Percentiles rank a stretch among this genome's conserved stretches.
phyloP scores from a whole-genome alignment of 2,113 vertebrate genomes.

The Desmodus rotundus region DNA sequence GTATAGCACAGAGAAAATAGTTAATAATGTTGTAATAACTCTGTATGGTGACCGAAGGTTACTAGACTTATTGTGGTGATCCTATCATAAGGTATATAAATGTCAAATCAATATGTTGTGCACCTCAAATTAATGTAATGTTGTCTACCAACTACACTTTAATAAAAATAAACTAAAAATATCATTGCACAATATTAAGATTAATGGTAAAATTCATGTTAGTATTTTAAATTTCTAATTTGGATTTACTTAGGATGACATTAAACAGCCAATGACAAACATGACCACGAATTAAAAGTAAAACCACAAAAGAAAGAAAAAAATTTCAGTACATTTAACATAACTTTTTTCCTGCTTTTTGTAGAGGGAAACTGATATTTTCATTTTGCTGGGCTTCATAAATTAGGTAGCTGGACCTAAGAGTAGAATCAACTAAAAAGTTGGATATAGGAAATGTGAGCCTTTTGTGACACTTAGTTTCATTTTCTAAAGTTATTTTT shows the following conservation, averaged over 20 bases:
- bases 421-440: background rate
- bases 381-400: background rate
- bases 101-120: background rate
- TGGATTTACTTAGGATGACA: too few species aligned
- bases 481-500: background rate
- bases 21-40: background rate
- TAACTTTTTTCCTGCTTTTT: background rate
- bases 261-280: background rate
- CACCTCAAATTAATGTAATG: background rate
- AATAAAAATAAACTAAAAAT: background rate
- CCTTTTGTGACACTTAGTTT: background rate
- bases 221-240: background rate
- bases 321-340: background rate
- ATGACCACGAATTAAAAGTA: background rate
- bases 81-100: background rate
- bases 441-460: background rate
- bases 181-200: background rate
- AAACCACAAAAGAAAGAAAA: background rate
- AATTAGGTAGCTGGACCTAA: background rate
- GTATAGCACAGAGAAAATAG: background rate
- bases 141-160: background rate
- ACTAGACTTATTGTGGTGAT: background rate
- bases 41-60: background rate
- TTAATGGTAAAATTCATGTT: background rate
- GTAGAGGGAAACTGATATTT: background rate